These are phyloP conservation scores for Lontra canadensis DNA, from an alignment of 2,113 vertebrate genomes.

Conservation along the genomic window DNA sequence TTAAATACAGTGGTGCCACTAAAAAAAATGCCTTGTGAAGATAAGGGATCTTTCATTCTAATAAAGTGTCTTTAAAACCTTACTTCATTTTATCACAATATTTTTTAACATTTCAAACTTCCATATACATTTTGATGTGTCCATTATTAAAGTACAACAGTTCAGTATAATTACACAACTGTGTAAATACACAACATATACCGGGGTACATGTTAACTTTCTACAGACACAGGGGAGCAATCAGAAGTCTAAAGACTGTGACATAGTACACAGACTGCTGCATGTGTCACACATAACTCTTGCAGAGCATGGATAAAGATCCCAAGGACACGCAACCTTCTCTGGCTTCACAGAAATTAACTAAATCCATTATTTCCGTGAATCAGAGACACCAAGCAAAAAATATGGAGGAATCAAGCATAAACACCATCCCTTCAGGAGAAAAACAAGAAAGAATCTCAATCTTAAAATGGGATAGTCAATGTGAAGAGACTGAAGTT, in stretches of 20 bases:
- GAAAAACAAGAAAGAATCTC: background rate
- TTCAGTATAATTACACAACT: background rate
- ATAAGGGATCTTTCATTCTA: background rate
- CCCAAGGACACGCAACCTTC: background rate
- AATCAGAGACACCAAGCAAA: background rate
- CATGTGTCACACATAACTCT: background rate
- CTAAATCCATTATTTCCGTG: background rate
- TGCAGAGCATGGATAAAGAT: background rate
- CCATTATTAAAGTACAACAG: background rate
- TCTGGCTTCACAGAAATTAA: background rate
- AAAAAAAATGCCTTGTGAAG: constrained; percentile 19
- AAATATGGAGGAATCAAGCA: background rate
- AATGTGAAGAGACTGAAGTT: background rate
- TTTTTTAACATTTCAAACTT: background rate
- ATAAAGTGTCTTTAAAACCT: constrained; percentile 12
- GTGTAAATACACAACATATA: background rate
- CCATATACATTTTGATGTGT: background rate
- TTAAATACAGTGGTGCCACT: background rate
- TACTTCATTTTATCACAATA: background rate
- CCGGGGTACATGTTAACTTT: background rate
- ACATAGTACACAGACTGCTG: background rate
- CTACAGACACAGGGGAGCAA: background rate
- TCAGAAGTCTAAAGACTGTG: background rate
- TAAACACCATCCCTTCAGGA: background rate
- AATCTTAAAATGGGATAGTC: background rate